Evolutionary conservation across 1,140 invertebrate genomes (phyloP), one percentile per base, ranked within the genome.

Genomic region (Antheraea mylitta): DNA sequence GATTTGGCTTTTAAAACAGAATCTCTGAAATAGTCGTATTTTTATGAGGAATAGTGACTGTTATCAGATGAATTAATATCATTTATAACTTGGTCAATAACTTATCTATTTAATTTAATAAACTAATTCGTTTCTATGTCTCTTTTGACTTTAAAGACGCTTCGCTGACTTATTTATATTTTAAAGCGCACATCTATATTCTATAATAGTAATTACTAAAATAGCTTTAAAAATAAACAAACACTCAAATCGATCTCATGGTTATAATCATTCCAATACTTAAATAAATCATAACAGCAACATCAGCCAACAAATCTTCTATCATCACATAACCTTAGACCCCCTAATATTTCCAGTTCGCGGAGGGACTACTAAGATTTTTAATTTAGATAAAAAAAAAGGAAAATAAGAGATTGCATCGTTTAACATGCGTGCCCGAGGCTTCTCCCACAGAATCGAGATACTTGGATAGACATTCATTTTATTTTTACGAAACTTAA

Each of bases 331-430:
- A 73, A 76, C 69, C 71, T 76, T 73, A 76, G 71, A 75, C 70
- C 73, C 63, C 11, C 45, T 66, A 22, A 48, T 48, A 65, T 53
- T 13, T 53, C 42, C 11, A 19, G 64, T 22, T 65, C 69, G 36
- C n/a, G 30, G 45, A 18, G 48, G 67, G 74, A 64, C 65, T 74
- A 68, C 63, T 75, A 67, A 81, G 83, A 83, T 85, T 82, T 83
- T 86, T 86, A 86, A 86, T 86, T 86, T 80, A 86, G 83, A 86
- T 86, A 83, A 79, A 83, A 77, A 30, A 80, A 72, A 77, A 67
- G 73, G 74, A 73, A 72, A 68, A 70, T 70, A 78, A 71, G 68
- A 78, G 80, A 80, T 80, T 70, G 68, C 73, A 81, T 80, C 74
- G 71, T 53, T 71, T 72, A 71, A 77, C 71, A 80, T 80, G 77